A percentile compares a stretch with the other conserved stretches of the same genome.
Evolutionary conservation across 2,797 vertebrate genomes (phyloP).

Genomic region (Botia kubotai): DNA sequence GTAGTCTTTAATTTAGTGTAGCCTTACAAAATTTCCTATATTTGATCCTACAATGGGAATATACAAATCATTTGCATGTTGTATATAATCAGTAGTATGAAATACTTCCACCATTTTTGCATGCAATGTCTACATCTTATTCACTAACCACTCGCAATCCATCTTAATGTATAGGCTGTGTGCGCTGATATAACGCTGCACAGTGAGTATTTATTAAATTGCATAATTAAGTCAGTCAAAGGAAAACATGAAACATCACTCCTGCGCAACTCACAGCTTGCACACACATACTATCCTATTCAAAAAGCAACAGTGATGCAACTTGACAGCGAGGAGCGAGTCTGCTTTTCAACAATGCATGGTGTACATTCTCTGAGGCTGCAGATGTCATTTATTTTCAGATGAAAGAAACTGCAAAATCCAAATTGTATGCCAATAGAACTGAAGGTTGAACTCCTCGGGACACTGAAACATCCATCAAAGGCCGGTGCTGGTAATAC

Average conservation of each 20-base stretch:
- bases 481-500: slow-evolving; percentile 20
- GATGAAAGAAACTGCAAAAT: slow-evolving; percentile 38
- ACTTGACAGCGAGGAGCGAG: not conserved
- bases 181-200: not conserved
- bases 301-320: slow-evolving; percentile 23
- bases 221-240: not conserved
- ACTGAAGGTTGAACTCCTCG: slow-evolving; percentile 6
- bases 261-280: slow-evolving; percentile 13
- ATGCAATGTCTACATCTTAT: too few species aligned
- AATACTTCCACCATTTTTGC: too few species aligned
- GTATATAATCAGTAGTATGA: too few species aligned
- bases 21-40: not conserved
- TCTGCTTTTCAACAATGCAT: slow-evolving; percentile 22
- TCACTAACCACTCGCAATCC: too few species aligned
- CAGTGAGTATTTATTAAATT: not conserved
- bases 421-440: slow-evolving; percentile 28
- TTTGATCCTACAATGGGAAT: not conserved
- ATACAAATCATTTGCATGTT: not conserved
- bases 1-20: too few species aligned
- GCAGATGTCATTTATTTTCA: slow-evolving; percentile 44
- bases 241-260: not conserved
- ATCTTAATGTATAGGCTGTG: too few species aligned
- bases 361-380: slow-evolving; percentile 32
- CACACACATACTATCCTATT: not conserved
- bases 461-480: slow-evolving; percentile 26